Base-by-base conservation (phyloP, 2,113 vertebrate species). In the Eulemur macaco region DNA sequence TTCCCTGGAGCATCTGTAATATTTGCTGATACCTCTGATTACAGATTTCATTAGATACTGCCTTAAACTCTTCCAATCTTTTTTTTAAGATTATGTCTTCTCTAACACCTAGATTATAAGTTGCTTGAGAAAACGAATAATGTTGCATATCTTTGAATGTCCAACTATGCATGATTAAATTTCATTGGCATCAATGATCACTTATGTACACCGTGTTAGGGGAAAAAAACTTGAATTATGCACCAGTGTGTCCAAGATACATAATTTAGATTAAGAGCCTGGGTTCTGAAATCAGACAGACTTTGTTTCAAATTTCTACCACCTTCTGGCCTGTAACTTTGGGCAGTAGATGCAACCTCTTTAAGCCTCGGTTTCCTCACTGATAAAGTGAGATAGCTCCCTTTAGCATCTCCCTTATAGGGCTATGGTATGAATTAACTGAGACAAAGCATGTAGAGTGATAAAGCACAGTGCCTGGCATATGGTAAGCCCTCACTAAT, bases 251-350 rank as follows among this genome's bases (percentile, higher is more conserved):
- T 77, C 29, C 27, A 80, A n/a, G 18, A 71, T 39, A 45, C 45
- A 45, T 42, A 20, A 78, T 60, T 89, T 73, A 74, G 54, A 78
- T 52, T 58, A 92, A n/a, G 29, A 37, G 27, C 25, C 45, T 89
- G 86, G 25, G 34, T 83, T 96, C 27, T 80, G 31, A 91, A 85
- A 93, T 39, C 37, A 94, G 29, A 69, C 34, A 92, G 29, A 69
- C 17, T 94, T 69, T 64, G 64, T 92, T 97, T 95, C 81, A 87
- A 78, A 29, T 86, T 95, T 96, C 58, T 92, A 66, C 89, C 71
- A 89, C 29, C 18, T 84, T 39, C 21, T 77, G 64, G 37, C 15
- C 37, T 60, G 2, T 64, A 58, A 86, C 13, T 17, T 23, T 76
- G 37, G 63, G 23, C 29, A 73, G 63, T 68, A 68, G 60, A 60